phyloP scores from a whole-genome alignment of 2,797 vertebrate genomes.

The Carapus acus region DNA sequence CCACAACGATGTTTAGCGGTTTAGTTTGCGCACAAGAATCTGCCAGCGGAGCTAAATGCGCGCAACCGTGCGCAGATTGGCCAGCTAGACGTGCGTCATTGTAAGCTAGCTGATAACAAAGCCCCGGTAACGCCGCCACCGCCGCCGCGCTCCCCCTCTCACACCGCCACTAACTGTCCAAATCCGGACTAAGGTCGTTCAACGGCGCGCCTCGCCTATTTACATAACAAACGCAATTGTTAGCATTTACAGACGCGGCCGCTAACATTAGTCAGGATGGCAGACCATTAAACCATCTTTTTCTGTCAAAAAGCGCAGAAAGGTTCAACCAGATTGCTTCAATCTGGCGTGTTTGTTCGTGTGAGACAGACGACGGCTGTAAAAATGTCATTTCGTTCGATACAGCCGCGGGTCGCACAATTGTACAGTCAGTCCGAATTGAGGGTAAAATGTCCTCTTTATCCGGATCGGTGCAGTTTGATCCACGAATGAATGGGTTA shows the following conservation, averaged over 20 bases:
- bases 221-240: not conserved
- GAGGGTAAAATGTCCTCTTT: no score
- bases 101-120: constrained; percentile 54
- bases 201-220: not conserved
- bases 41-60: not conserved
- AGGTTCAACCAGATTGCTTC: not conserved
- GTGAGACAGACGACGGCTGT: not conserved
- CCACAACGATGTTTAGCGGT: constrained; percentile 38
- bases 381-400: not conserved
- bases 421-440: no score
- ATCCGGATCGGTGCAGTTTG: not conserved
- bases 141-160: constrained; percentile 27
- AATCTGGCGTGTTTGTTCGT: not conserved
- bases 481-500: not conserved
- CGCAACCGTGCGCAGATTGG: not conserved
- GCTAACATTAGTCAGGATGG: not conserved
- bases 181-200: constrained; percentile 31
- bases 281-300: not conserved
- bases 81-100: constrained; percentile 1
- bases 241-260: not conserved
- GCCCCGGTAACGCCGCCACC: constrained; percentile 42
- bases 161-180: not conserved
- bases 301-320: not conserved
- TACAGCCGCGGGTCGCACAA: no score
- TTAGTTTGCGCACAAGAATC: not conserved